phyloP scores from a whole-genome alignment of 1,140 invertebrate species.

The Heliconius hermathena region DNA sequence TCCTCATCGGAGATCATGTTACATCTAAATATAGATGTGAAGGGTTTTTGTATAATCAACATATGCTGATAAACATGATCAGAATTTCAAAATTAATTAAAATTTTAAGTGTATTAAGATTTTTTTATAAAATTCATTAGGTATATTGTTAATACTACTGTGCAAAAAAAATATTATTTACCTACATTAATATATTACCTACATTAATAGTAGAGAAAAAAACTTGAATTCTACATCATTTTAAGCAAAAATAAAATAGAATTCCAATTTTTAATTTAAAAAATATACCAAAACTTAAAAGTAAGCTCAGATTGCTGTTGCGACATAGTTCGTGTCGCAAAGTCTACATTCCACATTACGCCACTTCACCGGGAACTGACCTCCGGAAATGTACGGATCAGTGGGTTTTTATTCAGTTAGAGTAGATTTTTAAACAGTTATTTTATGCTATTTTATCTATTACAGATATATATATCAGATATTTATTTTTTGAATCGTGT shows the following conservation, averaged over 20 bases:
- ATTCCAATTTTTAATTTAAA: no score
- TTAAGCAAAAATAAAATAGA: no score
- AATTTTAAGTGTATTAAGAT: not conserved
- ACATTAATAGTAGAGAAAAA: no score
- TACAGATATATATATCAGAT: no score
- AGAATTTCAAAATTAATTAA: not conserved
- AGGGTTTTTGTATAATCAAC: not conserved
- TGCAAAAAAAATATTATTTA: no score
- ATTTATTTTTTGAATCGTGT: not conserved
- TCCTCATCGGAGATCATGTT: constrained; percentile 22
- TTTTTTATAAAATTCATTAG: not conserved
- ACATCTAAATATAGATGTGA: constrained; percentile 22
- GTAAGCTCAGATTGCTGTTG: constrained; percentile 14
- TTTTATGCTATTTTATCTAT: not conserved
- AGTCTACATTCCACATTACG: constrained; percentile 26
- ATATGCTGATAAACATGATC: not conserved
- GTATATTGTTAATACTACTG: no score
- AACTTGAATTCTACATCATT: no score
- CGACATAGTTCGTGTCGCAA: constrained; percentile 25
- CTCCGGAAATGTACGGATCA: constrained; percentile 19
- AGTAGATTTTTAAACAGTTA: not conserved
- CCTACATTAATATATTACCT: no score
- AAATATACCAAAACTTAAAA: not conserved
- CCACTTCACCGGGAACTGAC: constrained; percentile 36
- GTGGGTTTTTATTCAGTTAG: not conserved